Base-by-base conservation (phyloP, 2,888 invertebrate genomes). In the Ernsta delagoae region DNA sequence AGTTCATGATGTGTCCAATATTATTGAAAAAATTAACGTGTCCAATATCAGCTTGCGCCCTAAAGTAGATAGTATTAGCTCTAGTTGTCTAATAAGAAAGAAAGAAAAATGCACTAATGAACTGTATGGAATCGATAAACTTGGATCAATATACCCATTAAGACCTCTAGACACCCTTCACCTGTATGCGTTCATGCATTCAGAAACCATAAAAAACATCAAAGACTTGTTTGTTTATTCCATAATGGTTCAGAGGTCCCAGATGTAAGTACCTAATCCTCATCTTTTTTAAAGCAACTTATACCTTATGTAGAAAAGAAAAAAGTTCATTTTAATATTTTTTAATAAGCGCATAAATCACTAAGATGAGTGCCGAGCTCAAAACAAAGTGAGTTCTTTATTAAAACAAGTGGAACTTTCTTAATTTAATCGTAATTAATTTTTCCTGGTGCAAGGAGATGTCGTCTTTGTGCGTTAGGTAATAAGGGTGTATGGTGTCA, bases 331-430 rank as follows among this genome's bases (percentile, higher is more conserved):
- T 56, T 34, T 57, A 48, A 61, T 34, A 67, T 16, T 4, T 31
- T 56, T 34, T 57, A 48, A 61, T 34, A 67, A 34, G 4, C 53
- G 24, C 57, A 68, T 57, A 56, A 67, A 67, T 67, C 24, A 67
- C 9, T 8, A 48, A 62, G 56, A 62, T 56, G 56, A 62, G 59
- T 59, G 34, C 11, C 62, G 1, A n/a, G 67, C 53, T 60, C 39
- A 39, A 24, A 68, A 62, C 56, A 56, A 57, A 57, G 68, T 56
- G 48, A 61, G 57, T 56, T 68, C 48, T 68, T 62, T 68, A 68
- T 68, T 62, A 54, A 60, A 67, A 68, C 68, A 68, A 68, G 68
- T 68, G 68, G 68, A 68, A 62, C 56, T 62, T 67, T 68, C 68
- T 62, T 68, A 68, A 68, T 62, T 57, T 61, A 68, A 68, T 45